These are phyloP conservation scores for Sebastiscus tertius DNA, from an alignment of 2,797 vertebrate species.

Conservation along the genomic window DNA sequence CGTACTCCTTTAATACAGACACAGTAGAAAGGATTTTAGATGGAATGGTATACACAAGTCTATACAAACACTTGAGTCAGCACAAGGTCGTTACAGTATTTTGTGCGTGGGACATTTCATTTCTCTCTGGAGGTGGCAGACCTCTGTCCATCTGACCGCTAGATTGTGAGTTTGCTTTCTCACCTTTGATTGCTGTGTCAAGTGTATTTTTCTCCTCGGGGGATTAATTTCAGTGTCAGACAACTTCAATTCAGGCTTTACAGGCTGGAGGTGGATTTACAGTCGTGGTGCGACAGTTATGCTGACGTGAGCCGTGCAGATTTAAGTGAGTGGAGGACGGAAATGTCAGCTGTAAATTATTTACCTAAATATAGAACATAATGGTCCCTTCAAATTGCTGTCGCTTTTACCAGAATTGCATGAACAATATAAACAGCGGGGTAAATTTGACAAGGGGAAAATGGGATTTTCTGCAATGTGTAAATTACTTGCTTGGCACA, in stretches of 20 bases:
- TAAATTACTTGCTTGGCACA: neutral
- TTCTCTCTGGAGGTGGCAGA: conserved; percentile 14
- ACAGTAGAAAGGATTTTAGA: neutral
- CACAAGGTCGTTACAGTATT: neutral
- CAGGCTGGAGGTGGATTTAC: conserved; percentile 12
- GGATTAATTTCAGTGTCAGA: conserved; percentile 29
- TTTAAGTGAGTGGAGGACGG: conserved; percentile 3
- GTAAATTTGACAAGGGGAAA: neutral
- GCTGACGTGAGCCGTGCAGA: conserved; percentile 5
- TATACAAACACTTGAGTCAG: conserved; percentile 1
- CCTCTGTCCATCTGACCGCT: neutral
- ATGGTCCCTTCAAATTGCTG: neutral
- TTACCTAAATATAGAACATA: neutral
- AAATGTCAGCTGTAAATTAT: neutral
- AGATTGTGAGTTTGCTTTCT: conserved; percentile 3
- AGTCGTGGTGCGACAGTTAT: conserved; percentile 17
- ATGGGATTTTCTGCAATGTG: neutral
- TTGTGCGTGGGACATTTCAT: conserved; percentile 3
- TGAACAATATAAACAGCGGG: neutral
- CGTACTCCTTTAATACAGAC: too few species aligned
- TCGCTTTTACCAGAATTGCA: neutral
- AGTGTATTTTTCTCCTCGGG: conserved; percentile 21
- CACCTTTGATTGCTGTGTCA: conserved; percentile 26
- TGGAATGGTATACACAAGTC: neutral
- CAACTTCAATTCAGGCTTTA: conserved; percentile 15